Conservation (phyloP, 2,797 vertebrate species). For the Lepilemur ruficaudatus region DNA sequence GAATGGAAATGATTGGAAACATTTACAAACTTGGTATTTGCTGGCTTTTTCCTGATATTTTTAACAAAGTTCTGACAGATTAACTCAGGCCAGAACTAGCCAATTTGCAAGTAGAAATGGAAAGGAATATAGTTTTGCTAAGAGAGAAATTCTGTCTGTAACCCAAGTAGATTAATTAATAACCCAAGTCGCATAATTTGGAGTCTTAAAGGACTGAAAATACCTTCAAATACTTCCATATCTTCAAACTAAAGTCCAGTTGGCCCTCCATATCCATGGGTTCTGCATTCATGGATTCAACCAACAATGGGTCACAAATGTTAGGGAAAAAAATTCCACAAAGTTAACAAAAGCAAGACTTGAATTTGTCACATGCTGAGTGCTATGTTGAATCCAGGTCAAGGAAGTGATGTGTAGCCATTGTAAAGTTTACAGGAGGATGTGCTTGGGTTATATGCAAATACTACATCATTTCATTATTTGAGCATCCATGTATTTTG, state of each 20-base stretch:
- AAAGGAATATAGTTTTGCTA: not conserved
- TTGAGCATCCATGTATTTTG: not conserved
- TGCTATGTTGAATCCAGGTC: not conserved
- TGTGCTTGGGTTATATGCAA: not conserved
- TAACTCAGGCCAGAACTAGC: not conserved
- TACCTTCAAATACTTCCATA: not conserved
- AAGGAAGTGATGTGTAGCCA: not conserved
- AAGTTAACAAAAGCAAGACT: not conserved
- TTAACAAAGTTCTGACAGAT: not conserved
- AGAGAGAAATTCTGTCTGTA: not conserved
- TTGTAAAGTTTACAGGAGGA: not conserved
- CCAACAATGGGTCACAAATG: not conserved
- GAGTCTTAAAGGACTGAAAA: not conserved
- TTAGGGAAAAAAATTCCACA: not conserved
- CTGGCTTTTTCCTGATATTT: not conserved
- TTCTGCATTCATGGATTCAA: not conserved
- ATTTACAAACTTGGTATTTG: not conserved
- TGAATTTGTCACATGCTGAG: not conserved
- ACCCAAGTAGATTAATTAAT: not conserved
- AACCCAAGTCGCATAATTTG: not conserved
- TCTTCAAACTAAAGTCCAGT: not conserved
- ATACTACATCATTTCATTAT: not conserved
- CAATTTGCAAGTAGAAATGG: not conserved
- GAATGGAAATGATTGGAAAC: not conserved
- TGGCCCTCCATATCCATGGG: not conserved